Conservation (phyloP, 2,888 invertebrate species). For the Lordiphosa fenestrarum region DNA sequence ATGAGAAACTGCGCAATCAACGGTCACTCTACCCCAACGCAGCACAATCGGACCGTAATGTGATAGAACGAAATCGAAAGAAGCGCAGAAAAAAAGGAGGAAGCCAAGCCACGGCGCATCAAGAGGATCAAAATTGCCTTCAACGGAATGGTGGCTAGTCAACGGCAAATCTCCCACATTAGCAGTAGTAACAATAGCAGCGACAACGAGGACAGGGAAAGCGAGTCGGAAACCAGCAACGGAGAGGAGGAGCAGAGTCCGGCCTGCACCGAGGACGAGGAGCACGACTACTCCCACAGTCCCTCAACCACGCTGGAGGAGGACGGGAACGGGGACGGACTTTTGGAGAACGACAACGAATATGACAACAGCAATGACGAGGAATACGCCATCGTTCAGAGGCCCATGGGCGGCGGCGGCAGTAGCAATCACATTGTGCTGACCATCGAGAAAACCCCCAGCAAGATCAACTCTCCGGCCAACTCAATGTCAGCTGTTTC, state of each 20-base stretch:
- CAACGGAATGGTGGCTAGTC: conserved; percentile 47
- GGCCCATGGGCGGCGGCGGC: conserved; percentile 23
- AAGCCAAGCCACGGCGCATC: conserved; percentile 18
- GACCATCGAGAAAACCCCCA: conserved; percentile 78
- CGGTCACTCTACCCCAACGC: conserved; percentile 6
- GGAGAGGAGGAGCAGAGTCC: neutral
- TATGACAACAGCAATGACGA: conserved; percentile 54
- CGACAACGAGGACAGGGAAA: conserved; percentile 44
- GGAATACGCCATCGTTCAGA: conserved; percentile 70
- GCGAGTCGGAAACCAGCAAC: conserved; percentile 11
- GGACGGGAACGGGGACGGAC: conserved; percentile 29
- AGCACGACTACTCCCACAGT: conserved; percentile 1
- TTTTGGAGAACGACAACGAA: conserved; percentile 44
- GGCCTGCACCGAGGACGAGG: conserved; percentile 8
- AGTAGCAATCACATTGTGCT: conserved; percentile 74
- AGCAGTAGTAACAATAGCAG: conserved; percentile 49
- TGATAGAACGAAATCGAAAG: conserved; percentile 31
- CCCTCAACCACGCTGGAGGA: conserved; percentile 2
- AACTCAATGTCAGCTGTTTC: conserved; percentile 54
- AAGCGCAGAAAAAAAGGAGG: conserved; percentile 40
- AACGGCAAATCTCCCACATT: conserved; percentile 36
- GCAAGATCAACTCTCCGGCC: conserved; percentile 69
- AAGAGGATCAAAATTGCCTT: conserved; percentile 65
- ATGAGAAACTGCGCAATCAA: conserved; percentile 47
- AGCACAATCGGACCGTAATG: conserved; percentile 4